Percentiles rank a stretch among this genome's conserved stretches.
Evolutionary conservation across 2,888 invertebrate species (phyloP).

Genomic region (Clanis bilineata): DNA sequence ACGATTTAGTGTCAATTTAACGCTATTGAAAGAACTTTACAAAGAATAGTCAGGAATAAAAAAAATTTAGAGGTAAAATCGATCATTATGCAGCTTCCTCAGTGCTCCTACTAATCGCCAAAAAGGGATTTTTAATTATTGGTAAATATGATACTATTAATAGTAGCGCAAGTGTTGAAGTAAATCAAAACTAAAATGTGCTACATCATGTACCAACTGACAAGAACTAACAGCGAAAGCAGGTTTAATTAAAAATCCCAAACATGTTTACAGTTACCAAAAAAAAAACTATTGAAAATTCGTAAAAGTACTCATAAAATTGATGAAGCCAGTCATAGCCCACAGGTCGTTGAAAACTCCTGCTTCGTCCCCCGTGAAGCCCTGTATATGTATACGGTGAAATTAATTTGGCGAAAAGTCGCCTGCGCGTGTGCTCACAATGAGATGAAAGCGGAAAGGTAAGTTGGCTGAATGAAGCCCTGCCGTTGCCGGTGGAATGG

Average conservation of each 20-base stretch:
- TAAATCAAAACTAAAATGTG: no score
- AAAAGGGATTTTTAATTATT: no score
- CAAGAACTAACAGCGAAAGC: not conserved
- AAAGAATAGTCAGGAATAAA: no score
- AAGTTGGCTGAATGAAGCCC: constrained; percentile 66
- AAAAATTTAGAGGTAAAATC: no score
- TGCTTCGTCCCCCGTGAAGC: constrained; percentile 24
- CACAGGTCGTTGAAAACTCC: constrained; percentile 55
- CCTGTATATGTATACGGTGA: constrained; percentile 44
- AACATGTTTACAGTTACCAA: not conserved
- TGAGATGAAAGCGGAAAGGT: constrained; percentile 75
- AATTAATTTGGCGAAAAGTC: constrained; percentile 79
- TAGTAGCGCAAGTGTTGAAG: no score
- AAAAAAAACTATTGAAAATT: not conserved
- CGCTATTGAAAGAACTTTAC: no score
- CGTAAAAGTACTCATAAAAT: not conserved
- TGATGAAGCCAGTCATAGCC: constrained; percentile 34
- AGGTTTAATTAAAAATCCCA: not conserved
- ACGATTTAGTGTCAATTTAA: no score
- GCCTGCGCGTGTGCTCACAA: constrained; percentile 57
- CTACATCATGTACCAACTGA: no score
- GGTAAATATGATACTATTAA: not conserved
- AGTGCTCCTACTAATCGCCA: no score
- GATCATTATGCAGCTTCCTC: no score
- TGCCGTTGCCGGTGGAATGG: constrained; percentile 56